Evolutionary conservation across 2,797 vertebrate genomes (phyloP), one percentile per base, ranked within the genome.

Genomic region (Yasuhikotakia modesta): DNA sequence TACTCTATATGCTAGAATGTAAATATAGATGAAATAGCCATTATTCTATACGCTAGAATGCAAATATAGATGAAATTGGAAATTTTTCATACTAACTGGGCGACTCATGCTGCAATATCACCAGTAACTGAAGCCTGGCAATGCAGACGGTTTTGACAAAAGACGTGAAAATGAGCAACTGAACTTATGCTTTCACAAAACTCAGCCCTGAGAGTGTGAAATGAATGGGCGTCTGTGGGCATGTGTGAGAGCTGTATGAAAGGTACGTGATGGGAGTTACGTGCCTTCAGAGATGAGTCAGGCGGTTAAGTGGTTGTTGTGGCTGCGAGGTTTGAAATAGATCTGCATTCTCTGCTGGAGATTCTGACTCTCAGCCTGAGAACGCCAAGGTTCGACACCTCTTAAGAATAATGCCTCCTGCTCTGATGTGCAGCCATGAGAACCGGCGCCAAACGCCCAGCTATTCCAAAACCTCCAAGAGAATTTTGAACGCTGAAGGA

Each of bases 221-320:
- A 60, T 73, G 45, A 70, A 67, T 57, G 46, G 45, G 63, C 57
- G 55, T 70, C 48, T n/a, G 17, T 65, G 70, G 68, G 71, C 55
- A 72, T 70, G 77, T 77, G 80, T 60, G 65, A 71, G 48, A 75
- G 73, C 45, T 30, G 81, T 71, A 70, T 73, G 63, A 76, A 79
- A 70, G 61, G 83, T 68, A 73, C 55, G 69, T n/a, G 68, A 69
- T 63, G 67, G 80, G 75, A 81, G 69, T 55, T 72, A 81, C 79
- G 32, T 32, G 74, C 74, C 76, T 83, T 81, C 76, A 81, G 63
- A 69, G 77, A 83, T 55, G 81, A 70, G 82, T 83, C 70, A 76
- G 74, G 32, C 74, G 80, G 77, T 81, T 83, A 83, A 85, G 80
- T 80, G 78, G 73, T 81, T 63, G 71, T 57, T 32, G 45, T n/a